Evolutionary conservation across 2,888 invertebrate species (phyloP), one percentile per base, ranked within the genome.

Genomic region (Nyleta sp.): DNA sequence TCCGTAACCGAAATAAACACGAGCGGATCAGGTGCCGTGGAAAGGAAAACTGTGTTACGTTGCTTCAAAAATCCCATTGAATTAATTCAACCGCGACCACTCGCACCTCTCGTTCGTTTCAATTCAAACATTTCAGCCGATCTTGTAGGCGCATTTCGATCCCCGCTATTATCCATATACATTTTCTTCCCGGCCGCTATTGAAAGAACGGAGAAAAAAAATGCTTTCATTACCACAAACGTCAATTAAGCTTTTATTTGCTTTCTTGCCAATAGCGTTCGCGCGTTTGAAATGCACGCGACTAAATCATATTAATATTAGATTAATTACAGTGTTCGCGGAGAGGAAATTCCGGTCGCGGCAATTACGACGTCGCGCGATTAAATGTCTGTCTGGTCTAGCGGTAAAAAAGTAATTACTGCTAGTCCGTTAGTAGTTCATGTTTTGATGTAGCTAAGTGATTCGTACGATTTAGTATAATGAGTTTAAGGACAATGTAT

Each of bases 31-130:
- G 67, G 67, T 62, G 72, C 60, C 67, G 77, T 57, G 72, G 50
- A 78, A 68, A 78, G 78, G 78, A 73, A 78, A 78, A 78, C 78
- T 78, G 68, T 78, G 78, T 78, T 73, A 68, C 62, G 48, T 11
- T 35, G 65, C 4, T 22, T 20, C 8, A 67, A 71, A 72, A 72
- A 59, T 50, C n/a, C 57, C 40, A 13, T 18, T 70, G 68, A 70
- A 76, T 76, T 76, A 70, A 76, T 76, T 57, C 64, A 31, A 46
- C 68, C 31, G 35, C 20, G 22, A 28, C 10, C 24, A 28, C 40
- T 13, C 46, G 44, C 31, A 3, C 40, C 70, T 3, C 20, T 24
- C 65, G 7, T 40, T 62, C 46, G 48, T 24, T 59, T 67, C 40
- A 53, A 59, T 53, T 59, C 35, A 67, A 62, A 40, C 46, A 75